These are phyloP conservation scores for Progne subis DNA, from an alignment of 2,113 vertebrate species.

Conservation along the genomic window DNA sequence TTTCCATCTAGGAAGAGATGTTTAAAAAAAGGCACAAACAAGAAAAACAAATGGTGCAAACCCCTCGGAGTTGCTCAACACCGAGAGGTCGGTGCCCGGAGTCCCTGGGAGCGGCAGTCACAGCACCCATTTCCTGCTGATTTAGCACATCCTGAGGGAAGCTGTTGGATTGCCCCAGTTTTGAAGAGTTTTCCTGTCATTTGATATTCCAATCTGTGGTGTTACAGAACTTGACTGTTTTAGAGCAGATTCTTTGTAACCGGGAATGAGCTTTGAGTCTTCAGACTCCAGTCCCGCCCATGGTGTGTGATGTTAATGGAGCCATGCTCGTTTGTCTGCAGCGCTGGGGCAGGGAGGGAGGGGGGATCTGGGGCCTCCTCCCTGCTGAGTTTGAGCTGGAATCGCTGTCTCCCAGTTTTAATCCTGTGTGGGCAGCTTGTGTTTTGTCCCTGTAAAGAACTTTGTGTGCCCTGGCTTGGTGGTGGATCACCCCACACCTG, in stretches of 20 bases:
- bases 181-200: neutral
- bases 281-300: neutral
- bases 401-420: neutral
- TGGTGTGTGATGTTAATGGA: neutral
- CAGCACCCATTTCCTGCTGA: neutral
- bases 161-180: neutral
- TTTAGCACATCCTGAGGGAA: neutral
- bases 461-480: neutral
- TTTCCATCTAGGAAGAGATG: neutral
- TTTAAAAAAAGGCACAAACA: neutral
- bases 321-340: accelerated
- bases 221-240: neutral
- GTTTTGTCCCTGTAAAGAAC: neutral
- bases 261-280: neutral
- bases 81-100: neutral
- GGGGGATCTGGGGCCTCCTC: neutral
- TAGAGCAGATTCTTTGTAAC: neutral
- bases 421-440: neutral
- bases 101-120: neutral
- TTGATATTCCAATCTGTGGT: neutral
- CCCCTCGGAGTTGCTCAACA: neutral
- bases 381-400: neutral
- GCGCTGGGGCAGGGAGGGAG: neutral
- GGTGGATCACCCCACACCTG: neutral
- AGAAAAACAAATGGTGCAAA: neutral